A percentile compares a stretch with the other conserved stretches of the same genome.
These are phyloP conservation scores for Cephalotes varians DNA, from an alignment of 2,888 invertebrate species.

Conservation along the genomic window DNA sequence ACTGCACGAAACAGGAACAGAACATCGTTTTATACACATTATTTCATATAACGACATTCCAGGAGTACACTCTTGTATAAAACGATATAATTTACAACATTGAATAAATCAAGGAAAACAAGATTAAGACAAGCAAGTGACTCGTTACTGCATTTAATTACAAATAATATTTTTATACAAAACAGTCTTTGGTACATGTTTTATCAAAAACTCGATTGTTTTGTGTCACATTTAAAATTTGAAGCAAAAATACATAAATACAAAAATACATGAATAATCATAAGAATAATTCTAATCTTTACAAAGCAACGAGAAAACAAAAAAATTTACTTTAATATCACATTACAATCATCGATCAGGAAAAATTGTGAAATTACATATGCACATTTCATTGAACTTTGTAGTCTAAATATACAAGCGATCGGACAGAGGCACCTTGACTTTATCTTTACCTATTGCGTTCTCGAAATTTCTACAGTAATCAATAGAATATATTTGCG, in stretches of 20 bases:
- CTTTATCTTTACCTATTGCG: background rate
- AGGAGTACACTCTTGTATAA: background rate
- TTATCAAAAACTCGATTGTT: constrained; percentile 18
- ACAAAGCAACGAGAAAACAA: background rate
- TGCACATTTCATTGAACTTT: constrained; percentile 13
- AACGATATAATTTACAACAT: constrained; percentile 26
- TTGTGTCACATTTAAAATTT: constrained; percentile 12
- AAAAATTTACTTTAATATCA: constrained; percentile 18
- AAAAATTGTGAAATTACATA: constrained; percentile 23
- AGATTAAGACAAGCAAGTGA: constrained; percentile 11
- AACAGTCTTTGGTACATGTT: constrained; percentile 37
- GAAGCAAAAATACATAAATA: background rate
- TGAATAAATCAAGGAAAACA: constrained; percentile 27
- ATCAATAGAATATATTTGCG: constrained; percentile 25
- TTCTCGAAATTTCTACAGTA: constrained; percentile 6
- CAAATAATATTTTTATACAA: constrained; percentile 32
- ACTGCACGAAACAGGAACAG: background rate
- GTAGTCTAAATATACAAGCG: background rate
- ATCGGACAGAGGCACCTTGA: background rate
- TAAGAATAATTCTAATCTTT: background rate
- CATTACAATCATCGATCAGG: background rate
- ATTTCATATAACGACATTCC: background rate
- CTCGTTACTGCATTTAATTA: constrained; percentile 40
- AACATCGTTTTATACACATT: constrained; percentile 8
- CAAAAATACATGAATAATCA: constrained; percentile 6